phyloP scores from a whole-genome alignment of 2,113 vertebrate genomes.

The Pelecanus crispus region DNA sequence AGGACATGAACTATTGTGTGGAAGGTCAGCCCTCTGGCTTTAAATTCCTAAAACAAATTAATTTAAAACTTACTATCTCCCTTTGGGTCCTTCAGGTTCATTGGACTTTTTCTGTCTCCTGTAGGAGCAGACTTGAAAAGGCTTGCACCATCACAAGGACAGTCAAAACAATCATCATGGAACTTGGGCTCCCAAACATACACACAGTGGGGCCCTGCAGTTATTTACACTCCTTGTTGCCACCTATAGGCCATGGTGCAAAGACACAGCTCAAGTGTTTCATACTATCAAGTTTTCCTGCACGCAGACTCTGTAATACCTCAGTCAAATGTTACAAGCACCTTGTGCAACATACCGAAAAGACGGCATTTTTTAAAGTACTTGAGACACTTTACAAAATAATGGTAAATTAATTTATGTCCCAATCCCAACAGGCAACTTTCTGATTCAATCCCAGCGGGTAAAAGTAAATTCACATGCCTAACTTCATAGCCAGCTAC shows the following conservation, averaged over 20 bases:
- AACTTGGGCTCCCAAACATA: background rate
- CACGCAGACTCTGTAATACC: background rate
- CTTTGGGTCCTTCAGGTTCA: background rate
- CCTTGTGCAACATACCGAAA: background rate
- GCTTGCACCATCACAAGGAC: background rate
- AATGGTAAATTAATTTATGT: background rate
- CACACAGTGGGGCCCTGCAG: background rate
- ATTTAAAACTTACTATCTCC: background rate
- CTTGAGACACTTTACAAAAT: background rate
- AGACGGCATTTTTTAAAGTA: background rate
- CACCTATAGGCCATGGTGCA: background rate
- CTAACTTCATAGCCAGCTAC: background rate
- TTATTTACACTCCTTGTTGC: background rate
- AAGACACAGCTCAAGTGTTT: background rate
- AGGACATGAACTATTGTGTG: background rate
- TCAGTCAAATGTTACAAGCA: background rate
- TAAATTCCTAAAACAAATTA: background rate
- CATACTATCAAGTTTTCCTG: rapidly evolving
- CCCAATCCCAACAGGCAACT: background rate
- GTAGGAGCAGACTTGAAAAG: background rate
- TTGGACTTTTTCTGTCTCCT: background rate
- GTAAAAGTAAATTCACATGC: background rate
- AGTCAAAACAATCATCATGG: background rate
- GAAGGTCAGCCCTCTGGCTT: background rate
- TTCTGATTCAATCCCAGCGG: background rate